Conservation (phyloP, 2,797 vertebrate genomes). For the Bradypus variegatus region DNA sequence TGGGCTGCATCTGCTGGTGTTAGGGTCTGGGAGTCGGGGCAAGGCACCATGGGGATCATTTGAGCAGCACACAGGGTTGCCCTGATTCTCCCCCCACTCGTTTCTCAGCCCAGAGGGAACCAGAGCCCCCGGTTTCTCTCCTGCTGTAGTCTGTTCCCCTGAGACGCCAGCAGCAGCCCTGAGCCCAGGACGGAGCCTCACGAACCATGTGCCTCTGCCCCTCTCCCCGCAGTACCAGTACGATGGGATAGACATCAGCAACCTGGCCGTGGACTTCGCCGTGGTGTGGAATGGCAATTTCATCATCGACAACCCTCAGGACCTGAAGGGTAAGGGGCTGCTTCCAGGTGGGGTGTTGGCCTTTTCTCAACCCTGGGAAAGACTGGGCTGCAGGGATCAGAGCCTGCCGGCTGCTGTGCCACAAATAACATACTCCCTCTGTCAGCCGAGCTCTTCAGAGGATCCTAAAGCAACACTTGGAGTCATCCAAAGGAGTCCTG, state of each 20-base stretch:
- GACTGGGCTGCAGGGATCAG: background rate
- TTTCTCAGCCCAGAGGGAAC: background rate
- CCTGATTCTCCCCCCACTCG: background rate
- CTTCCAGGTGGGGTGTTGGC: slow-evolving; percentile 29
- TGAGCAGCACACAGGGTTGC: background rate
- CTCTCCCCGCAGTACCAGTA: slow-evolving; percentile 85
- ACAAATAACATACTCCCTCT: background rate
- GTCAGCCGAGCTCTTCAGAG: slow-evolving; percentile 20
- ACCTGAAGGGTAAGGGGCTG: slow-evolving; percentile 84
- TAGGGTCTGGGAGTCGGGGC: background rate
- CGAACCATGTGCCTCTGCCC: background rate
- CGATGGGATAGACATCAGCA: slow-evolving; percentile 94
- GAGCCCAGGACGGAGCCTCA: background rate
- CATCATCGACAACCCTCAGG: slow-evolving; percentile 95
- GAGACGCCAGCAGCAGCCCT: background rate
- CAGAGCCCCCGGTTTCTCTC: background rate
- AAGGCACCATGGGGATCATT: too few species aligned
- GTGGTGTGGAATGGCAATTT: slow-evolving; percentile 99
- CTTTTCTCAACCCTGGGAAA: background rate
- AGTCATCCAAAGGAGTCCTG: slow-evolving; percentile 56
- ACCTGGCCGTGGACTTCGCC: slow-evolving; percentile 93
- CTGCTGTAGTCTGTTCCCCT: background rate
- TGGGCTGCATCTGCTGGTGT: background rate
- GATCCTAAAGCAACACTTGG: slow-evolving; percentile 40
- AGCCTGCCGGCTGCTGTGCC: background rate